Evolutionary conservation across 2,888 invertebrate species (phyloP).

Genomic region (Drosophila picticornis): DNA sequence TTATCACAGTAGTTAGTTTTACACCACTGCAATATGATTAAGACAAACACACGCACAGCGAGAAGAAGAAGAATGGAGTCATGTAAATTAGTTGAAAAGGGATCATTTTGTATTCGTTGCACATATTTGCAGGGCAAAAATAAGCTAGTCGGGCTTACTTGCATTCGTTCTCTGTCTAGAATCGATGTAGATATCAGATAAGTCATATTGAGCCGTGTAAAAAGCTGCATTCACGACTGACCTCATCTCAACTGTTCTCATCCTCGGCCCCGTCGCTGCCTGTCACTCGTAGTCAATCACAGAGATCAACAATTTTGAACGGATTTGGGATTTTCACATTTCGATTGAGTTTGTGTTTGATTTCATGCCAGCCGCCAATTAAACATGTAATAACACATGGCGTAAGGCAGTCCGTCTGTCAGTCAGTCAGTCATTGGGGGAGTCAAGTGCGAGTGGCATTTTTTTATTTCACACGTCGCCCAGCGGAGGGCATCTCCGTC

Average conservation of each 20-base stretch:
- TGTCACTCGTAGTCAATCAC: conserved; percentile 13
- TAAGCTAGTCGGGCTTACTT: neutral
- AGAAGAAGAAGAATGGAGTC: neutral
- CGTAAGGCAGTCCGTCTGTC: neutral
- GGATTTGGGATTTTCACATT: conserved; percentile 35
- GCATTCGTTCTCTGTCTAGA: too few relatives aligned
- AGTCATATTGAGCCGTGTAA: conserved; percentile 21
- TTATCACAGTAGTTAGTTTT: neutral
- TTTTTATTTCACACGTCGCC: conserved; percentile 66
- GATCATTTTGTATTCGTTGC: neutral
- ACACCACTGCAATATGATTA: neutral
- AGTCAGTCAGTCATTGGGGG: neutral
- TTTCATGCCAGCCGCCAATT: conserved; percentile 65
- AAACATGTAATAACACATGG: conserved; percentile 40
- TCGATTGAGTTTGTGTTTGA: conserved; percentile 24
- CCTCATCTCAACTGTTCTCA: conserved; percentile 25
- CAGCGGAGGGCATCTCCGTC: conserved; percentile 76
- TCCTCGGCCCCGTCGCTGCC: conserved; percentile 33
- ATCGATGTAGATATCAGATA: neutral
- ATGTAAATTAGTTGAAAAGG: neutral
- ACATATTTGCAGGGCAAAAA: conserved; percentile 9
- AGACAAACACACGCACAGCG: neutral
- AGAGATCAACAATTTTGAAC: conserved; percentile 34
- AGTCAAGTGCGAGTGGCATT: neutral
- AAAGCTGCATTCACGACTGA: conserved; percentile 11